These are phyloP conservation scores for Pycnonotus jocosus DNA, from an alignment of 2,113 vertebrate species.

Conservation along the genomic window DNA sequence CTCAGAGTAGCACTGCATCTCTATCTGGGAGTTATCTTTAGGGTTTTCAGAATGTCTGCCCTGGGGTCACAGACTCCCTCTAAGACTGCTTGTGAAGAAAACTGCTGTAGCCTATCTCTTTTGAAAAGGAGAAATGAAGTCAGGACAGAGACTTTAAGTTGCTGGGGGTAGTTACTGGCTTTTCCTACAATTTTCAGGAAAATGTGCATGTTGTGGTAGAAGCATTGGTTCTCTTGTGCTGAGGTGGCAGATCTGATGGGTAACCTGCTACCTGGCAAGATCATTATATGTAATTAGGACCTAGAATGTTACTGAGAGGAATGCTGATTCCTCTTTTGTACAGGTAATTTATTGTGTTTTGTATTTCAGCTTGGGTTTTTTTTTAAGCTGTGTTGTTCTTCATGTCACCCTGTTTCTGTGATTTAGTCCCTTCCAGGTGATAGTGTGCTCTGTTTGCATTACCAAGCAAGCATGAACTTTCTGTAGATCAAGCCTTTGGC, in stretches of 20 bases:
- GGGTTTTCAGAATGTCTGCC: conserved; percentile 13
- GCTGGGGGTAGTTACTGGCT: not conserved
- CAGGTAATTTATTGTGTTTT: not conserved
- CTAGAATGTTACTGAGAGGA: not conserved
- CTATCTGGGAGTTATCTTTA: not conserved
- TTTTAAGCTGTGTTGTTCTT: not conserved
- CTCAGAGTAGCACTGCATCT: not conserved
- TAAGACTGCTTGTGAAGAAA: not conserved
- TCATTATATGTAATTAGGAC: not conserved
- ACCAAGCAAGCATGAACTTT: not conserved
- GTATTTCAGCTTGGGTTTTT: not conserved
- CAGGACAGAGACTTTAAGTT: not conserved
- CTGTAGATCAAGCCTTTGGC: not conserved
- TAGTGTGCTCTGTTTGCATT: not conserved
- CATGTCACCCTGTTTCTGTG: not conserved
- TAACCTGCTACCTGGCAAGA: not conserved
- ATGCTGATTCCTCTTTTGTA: not conserved
- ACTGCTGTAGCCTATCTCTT: not conserved
- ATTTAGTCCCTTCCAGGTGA: not conserved
- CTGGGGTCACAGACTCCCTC: not conserved
- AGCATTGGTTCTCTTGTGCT: not conserved
- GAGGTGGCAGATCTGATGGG: not conserved
- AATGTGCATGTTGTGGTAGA: not conserved
- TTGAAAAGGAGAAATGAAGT: not conserved
- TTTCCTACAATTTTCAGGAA: not conserved